A percentile compares a stretch with the other conserved stretches of the same genome.
phyloP scores from a whole-genome alignment of 2,888 invertebrate genomes.

The Diarsia rubi region DNA sequence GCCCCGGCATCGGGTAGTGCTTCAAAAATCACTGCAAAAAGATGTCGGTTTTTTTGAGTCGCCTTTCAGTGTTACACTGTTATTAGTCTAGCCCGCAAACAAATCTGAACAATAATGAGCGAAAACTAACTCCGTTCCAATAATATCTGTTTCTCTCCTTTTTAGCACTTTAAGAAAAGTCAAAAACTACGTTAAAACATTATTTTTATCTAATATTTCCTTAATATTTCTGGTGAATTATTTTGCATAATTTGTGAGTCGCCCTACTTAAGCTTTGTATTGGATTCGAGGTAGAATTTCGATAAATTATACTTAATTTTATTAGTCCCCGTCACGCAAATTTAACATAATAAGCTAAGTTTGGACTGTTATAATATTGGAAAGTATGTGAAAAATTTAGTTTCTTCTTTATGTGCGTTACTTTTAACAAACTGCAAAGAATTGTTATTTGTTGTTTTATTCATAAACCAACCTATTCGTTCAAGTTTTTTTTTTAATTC shows the following conservation, averaged over 20 bases:
- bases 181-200: background rate
- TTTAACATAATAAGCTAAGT: constrained; percentile 20
- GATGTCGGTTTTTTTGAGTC: too few relatives aligned
- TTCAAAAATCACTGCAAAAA: too few relatives aligned
- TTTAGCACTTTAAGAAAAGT: background rate
- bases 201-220: background rate
- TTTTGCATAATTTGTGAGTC: constrained; percentile 32
- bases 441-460: background rate
- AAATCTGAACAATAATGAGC: too few relatives aligned
- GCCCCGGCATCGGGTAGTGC: too few relatives aligned
- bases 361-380: constrained; percentile 10
- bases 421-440: background rate
- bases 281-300: constrained; percentile 45
- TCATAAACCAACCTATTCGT: background rate
- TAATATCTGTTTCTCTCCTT: background rate
- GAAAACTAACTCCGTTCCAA: too few relatives aligned
- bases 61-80: too few relatives aligned
- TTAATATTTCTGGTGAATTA: background rate
- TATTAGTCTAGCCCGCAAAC: too few relatives aligned
- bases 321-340: constrained; percentile 60
- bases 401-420: background rate
- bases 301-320: constrained; percentile 61
- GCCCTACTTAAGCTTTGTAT: constrained; percentile 47
- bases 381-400: background rate
- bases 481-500: background rate